Conservation (phyloP, 2,113 vertebrate species). For the Pica pica region DNA sequence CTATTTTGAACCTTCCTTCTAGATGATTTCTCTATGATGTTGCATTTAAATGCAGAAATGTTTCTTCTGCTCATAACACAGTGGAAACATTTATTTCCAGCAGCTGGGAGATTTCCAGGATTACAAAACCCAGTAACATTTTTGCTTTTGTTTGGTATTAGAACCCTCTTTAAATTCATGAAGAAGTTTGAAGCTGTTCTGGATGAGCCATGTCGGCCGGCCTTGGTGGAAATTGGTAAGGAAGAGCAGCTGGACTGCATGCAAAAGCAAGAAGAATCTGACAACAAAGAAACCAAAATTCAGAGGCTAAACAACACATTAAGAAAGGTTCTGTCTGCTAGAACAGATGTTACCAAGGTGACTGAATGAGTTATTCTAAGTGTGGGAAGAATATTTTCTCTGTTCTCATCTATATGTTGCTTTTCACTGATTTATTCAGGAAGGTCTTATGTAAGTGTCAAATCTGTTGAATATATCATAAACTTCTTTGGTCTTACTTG, state of each 20-base stretch:
- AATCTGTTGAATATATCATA: background rate
- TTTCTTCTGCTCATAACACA: background rate
- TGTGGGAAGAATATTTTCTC: background rate
- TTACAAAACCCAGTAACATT: background rate
- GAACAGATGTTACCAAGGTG: conserved; percentile 68
- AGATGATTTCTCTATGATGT: background rate
- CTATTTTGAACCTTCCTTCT: background rate
- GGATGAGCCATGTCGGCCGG: conserved; percentile 75
- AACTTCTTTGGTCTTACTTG: background rate
- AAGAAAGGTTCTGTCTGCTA: conserved; percentile 69
- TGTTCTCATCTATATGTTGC: background rate
- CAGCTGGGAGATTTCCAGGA: background rate
- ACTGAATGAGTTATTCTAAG: background rate
- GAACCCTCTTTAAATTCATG: conserved; percentile 95
- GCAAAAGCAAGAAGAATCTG: conserved; percentile 50
- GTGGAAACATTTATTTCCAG: background rate
- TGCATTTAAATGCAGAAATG: background rate
- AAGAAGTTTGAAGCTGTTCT: conserved; percentile 89
- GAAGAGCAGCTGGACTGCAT: conserved; percentile 71
- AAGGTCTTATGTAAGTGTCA: background rate
- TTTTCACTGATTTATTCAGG: background rate
- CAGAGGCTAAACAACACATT: conserved; percentile 76
- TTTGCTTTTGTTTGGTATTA: conserved; percentile 51
- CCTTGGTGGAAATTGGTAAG: conserved; percentile 81
- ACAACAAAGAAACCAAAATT: conserved; percentile 67